phyloP scores from a whole-genome alignment of 2,888 invertebrate genomes.

The Drosophila phalerata region DNA sequence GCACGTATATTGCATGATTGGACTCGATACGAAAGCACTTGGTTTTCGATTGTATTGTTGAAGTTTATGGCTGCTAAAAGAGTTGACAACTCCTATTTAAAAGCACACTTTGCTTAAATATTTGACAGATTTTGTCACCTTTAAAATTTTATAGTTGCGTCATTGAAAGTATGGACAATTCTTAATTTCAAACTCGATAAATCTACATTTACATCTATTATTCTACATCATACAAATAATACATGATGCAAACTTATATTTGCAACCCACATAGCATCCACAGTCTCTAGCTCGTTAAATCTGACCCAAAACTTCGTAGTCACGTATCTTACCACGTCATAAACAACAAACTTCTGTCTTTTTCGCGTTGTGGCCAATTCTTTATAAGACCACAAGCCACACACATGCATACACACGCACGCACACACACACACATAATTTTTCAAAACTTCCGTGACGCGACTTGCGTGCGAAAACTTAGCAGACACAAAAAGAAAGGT shows the following conservation, averaged over 20 bases:
- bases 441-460: constrained; percentile 50
- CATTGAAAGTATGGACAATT: no score
- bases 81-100: no score
- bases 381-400: constrained; percentile 25
- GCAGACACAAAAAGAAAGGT: constrained; percentile 48
- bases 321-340: constrained; percentile 15
- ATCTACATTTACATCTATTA: no score
- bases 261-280: constrained; percentile 1
- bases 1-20: constrained; percentile 17
- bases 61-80: constrained; percentile 2
- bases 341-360: constrained; percentile 17
- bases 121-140: no score
- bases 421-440: constrained; percentile 34
- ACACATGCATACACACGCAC: constrained; percentile 34
- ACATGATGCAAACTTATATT: not conserved
- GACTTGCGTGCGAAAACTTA: constrained; percentile 59
- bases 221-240: not conserved
- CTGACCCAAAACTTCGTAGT: constrained; percentile 18
- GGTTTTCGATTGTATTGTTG: constrained; percentile 6
- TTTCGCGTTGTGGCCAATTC: constrained; percentile 11
- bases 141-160: no score
- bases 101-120: no score
- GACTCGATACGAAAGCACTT: constrained; percentile 5
- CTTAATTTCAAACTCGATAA: no score
- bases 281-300: constrained; percentile 1